Percentiles rank a stretch among this genome's conserved stretches.
Conservation (phyloP, 2,888 invertebrate genomes). For the Eugnorisma glareosa region DNA sequence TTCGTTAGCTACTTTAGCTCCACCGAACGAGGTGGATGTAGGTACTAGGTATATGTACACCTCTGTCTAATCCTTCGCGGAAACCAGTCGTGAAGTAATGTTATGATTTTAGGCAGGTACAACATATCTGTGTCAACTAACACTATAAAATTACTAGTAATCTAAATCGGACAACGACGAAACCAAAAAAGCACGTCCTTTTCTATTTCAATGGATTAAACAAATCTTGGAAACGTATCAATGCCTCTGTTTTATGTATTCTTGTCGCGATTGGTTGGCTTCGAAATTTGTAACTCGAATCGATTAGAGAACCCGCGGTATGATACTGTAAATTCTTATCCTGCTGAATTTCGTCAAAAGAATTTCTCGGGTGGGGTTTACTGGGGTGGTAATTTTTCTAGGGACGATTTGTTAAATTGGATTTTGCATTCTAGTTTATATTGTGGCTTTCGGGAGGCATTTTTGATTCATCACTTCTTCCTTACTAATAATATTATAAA, state of each 20-base stretch:
- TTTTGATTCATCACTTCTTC: background rate
- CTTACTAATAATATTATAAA: background rate
- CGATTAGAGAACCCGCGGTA: constrained; percentile 1
- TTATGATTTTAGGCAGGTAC: background rate
- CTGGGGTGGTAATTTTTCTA: background rate
- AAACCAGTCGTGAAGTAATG: background rate
- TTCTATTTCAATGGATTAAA: constrained; percentile 45
- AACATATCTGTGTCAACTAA: background rate
- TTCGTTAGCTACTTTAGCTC: too few relatives aligned
- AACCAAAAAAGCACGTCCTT: constrained; percentile 33
- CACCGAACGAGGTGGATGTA: background rate
- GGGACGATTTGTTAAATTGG: background rate
- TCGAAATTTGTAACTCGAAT: constrained; percentile 36
- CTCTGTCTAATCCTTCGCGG: background rate
- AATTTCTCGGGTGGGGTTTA: background rate
- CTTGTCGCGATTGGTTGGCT: constrained; percentile 38
- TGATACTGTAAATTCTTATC: constrained; percentile 29
- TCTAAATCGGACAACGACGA: background rate
- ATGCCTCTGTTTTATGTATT: constrained; percentile 26
- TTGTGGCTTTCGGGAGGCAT: background rate
- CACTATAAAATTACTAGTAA: background rate
- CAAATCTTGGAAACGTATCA: constrained; percentile 28
- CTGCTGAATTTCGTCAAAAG: constrained; percentile 5
- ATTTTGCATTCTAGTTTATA: background rate
- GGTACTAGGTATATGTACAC: background rate